Evolutionary conservation across 2,113 vertebrate genomes (phyloP), one percentile per base, ranked within the genome.

Genomic region (Campylorhamphus procurvoides): DNA sequence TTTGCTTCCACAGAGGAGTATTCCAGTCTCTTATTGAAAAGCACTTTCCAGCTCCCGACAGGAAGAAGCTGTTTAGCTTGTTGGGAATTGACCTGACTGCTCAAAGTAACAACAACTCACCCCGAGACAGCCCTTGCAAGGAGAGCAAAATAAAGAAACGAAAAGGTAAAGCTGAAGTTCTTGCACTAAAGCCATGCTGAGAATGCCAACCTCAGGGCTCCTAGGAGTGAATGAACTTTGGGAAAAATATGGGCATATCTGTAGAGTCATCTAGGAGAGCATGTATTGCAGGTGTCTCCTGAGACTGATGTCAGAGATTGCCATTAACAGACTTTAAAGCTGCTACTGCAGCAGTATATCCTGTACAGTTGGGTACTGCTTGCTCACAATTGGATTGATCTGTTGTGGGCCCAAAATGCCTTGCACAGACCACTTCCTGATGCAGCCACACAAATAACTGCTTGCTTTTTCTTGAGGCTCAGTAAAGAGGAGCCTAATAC

Each of bases 21-120:
- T 98, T 99, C 92, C 99, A 99, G 97, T 99, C 99, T 42, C 98
- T 99, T 84, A 98, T 99, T 84, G 99, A 99, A 96, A 99, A 99
- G 97, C 99, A 99, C 97, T 99, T 99, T 94, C 99, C 99, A 94
- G 99, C 99, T 94, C 99, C 99, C 18, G 99, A 99, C 97, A 97
- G 99, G 95, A 99, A 99, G 96, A 99, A 99, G 95, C 98, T 99
- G 81, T 99, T 99, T 64, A 99, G 98, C 96, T 98, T 99, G 93
- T 96, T 99, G 63, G 99, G 99, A 78, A 99, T 99, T 37, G 99
- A 99, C 96, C 97, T 99, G 81, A 98, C 98, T 25, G 98, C 98
- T 74, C 99, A 99, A 94, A 98, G 98, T 96, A 99, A 99, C 96
- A 98, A 98, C 22, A 98, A 98, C 14, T 98, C 99, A 59, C 99